Evolutionary conservation across 2,888 invertebrate species (phyloP), one percentile per base, ranked within the genome.

Genomic region (Psylliodes chrysocephalus): DNA sequence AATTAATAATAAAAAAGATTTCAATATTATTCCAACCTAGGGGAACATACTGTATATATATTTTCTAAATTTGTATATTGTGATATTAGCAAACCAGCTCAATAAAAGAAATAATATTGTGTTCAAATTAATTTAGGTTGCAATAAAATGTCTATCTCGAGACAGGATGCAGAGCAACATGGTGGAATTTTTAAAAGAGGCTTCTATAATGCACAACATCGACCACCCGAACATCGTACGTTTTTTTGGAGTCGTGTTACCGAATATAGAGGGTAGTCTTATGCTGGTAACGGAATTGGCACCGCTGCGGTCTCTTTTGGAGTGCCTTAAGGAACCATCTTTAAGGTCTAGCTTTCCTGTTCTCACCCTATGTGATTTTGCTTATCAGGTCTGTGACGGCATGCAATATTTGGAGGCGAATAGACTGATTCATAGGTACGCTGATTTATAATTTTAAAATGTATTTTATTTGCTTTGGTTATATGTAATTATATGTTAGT

Each of bases 371-470:
- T 98, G 96, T 84, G 94, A 95, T 83, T 98, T 98, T 82, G 94
- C 96, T 33, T 90, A 93, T 78, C 97, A 98, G 84, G 96, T 98
- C 55, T 95, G 95, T 83, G 94, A 95, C 84, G 99, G 98, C 54
- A 99, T 99, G 98, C 91, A 93, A 80, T 99, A 98, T 84, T 86
- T 99, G 72, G 98, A 98, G 84, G 91, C 91, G 68, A 96, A 97
- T 84, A 89, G 98, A 81, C 89, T 99, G 77, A 98, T 99, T 79
- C 98, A 99, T 84, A 89, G 91, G 90, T 22, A 17, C n/a, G n/a
- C n/a, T 15, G n/a, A 25, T 35, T 46, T 12, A 25, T n/a, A n/a
- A n/a, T n/a, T n/a, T n/a, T n/a, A n/a, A n/a, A n/a, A n/a, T n/a
- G n/a, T n/a, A n/a, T n/a, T n/a, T n/a, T n/a, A n/a, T n/a, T n/a